Percentiles rank a stretch among this genome's conserved stretches.
Conservation (phyloP, 2,113 vertebrate genomes). For the Mobula birostris region DNA sequence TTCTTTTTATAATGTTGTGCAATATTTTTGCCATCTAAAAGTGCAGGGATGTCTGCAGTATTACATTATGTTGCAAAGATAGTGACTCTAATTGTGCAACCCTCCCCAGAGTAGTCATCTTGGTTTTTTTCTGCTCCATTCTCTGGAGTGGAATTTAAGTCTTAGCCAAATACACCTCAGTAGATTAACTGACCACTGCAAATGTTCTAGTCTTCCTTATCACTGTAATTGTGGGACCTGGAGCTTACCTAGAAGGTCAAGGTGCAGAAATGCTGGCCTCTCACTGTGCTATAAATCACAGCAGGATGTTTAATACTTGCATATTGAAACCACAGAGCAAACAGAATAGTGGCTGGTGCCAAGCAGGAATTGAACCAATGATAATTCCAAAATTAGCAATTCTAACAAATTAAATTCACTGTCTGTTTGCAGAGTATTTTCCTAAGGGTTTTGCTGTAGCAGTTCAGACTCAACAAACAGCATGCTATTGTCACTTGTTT, state of each 20-base stretch:
- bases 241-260: background rate
- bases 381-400: background rate
- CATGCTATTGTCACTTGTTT: background rate
- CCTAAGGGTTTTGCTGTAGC: background rate
- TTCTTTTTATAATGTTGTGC: background rate
- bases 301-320: background rate
- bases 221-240: background rate
- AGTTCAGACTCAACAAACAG: background rate
- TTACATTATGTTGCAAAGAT: background rate
- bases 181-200: no score
- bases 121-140: background rate
- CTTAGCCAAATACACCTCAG: background rate
- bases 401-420: slow-evolving; percentile 24
- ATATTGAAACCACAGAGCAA: background rate
- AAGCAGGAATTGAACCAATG: background rate
- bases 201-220: background rate
- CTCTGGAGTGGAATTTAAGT: background rate
- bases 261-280: background rate
- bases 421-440: slow-evolving; percentile 20
- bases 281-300: background rate
- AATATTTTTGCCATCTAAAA: background rate
- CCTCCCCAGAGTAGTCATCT: background rate
- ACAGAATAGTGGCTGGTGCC: background rate
- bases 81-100: background rate
- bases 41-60: background rate